Percentiles rank a stretch among this genome's conserved stretches.
phyloP scores from a whole-genome alignment of 2,888 invertebrate species.

The Drosophila putrida region DNA sequence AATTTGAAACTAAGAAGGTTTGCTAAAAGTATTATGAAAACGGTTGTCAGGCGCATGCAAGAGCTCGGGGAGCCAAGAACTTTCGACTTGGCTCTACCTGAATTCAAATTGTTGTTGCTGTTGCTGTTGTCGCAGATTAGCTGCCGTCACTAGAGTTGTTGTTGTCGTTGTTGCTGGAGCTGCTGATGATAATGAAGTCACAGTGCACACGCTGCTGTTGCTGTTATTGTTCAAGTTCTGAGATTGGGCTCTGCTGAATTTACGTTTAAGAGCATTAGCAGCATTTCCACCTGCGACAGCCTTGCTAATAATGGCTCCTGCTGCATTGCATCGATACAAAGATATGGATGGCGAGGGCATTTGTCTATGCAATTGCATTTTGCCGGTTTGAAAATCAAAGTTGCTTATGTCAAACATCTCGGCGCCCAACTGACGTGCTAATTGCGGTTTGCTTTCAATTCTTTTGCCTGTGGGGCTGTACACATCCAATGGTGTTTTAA shows the following conservation, averaged over 20 bases:
- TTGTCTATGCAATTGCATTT: slow-evolving; percentile 88
- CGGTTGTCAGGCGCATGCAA: slow-evolving; percentile 68
- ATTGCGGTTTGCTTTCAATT: slow-evolving; percentile 93
- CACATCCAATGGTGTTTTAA: slow-evolving; percentile 33
- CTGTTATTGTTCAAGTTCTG: slow-evolving; percentile 28
- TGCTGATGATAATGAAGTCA: slow-evolving; percentile 39
- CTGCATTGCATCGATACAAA: slow-evolving; percentile 85
- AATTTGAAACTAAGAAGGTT: slow-evolving; percentile 13
- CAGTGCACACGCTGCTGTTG: slow-evolving; percentile 86
- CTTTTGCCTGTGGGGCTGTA: slow-evolving; percentile 93
- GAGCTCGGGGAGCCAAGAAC: slow-evolving; percentile 60
- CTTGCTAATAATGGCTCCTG: slow-evolving; percentile 49
- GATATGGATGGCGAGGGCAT: slow-evolving; percentile 83
- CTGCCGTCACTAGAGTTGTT: slow-evolving; percentile 33
- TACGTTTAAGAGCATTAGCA: slow-evolving; percentile 67
- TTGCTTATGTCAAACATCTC: slow-evolving; percentile 90
- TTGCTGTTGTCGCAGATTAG: slow-evolving; percentile 64
- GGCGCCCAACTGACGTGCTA: slow-evolving; percentile 92
- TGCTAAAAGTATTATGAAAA: slow-evolving; percentile 21
- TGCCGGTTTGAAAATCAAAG: slow-evolving; percentile 93
- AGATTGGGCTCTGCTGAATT: slow-evolving; percentile 59
- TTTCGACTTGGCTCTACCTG: slow-evolving; percentile 82
- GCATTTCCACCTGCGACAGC: slow-evolving; percentile 42
- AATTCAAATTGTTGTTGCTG: slow-evolving; percentile 83
- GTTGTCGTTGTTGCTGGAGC: slow-evolving; percentile 53